These are phyloP conservation scores for Ascaphus truei DNA, from an alignment of 2,113 vertebrate genomes.

Conservation along the genomic window DNA sequence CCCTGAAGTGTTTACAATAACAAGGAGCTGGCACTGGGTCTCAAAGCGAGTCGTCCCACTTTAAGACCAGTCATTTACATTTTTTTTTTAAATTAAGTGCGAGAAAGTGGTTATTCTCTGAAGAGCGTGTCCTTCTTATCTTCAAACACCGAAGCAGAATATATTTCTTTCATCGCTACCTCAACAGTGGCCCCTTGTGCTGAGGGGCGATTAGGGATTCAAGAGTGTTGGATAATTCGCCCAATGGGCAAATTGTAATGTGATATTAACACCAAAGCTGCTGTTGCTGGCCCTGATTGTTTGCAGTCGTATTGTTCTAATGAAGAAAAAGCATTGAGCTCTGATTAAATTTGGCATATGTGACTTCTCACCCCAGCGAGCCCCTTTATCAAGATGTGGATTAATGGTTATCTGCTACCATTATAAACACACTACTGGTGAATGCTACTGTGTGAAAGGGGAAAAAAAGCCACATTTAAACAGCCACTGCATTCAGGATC, in stretches of 20 bases:
- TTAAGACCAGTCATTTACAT: neutral
- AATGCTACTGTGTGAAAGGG: neutral
- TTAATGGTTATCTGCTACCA: constrained; percentile 11
- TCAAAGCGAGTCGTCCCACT: too few relatives aligned
- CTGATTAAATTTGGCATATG: constrained; percentile 28
- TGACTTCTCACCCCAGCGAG: constrained; percentile 24
- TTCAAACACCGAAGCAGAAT: neutral
- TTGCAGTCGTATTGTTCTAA: constrained; percentile 5
- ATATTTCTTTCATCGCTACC: neutral
- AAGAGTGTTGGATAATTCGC: neutral
- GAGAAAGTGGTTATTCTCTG: neutral
- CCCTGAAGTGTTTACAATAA: neutral
- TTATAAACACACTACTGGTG: neutral
- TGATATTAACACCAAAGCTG: constrained; percentile 9
- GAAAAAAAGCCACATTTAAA: too few relatives aligned
- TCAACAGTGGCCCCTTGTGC: constrained; percentile 32
- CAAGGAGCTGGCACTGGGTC: neutral
- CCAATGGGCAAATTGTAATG: constrained; percentile 1
- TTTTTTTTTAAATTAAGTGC: too few relatives aligned
- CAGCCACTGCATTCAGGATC: too few relatives aligned
- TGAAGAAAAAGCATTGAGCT: neutral
- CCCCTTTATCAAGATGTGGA: constrained; percentile 13
- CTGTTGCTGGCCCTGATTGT: constrained; percentile 3
- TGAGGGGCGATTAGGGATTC: neutral
- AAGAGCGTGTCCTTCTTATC: neutral